Percentiles rank a stretch among this genome's conserved stretches.
Conservation (phyloP, 1,140 invertebrate genomes). For the Zophobas morio region DNA sequence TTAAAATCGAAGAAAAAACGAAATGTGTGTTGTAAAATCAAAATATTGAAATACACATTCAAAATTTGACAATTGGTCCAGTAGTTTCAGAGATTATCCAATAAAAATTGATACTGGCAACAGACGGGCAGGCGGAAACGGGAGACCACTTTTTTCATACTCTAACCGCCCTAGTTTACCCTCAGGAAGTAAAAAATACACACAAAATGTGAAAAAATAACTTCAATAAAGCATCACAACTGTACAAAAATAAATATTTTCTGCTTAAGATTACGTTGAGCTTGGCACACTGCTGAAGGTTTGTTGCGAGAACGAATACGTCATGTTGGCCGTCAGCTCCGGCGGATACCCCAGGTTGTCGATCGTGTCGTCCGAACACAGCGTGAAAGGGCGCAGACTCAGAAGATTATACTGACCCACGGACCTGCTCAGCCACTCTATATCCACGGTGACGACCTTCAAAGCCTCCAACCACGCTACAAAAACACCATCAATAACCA, state of each 20-base stretch:
- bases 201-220: too few species aligned
- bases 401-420: constrained; percentile 61
- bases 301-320: constrained; percentile 26
- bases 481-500: constrained; percentile 37
- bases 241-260: background rate
- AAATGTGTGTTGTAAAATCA: too few species aligned
- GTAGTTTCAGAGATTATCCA: too few species aligned
- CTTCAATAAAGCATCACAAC: background rate
- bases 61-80: too few species aligned
- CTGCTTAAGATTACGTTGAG: too few species aligned
- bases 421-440: constrained; percentile 64
- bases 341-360: constrained; percentile 61
- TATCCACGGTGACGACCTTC: constrained; percentile 62
- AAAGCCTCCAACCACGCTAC: constrained; percentile 61
- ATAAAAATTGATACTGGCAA: too few species aligned
- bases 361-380: constrained; percentile 61
- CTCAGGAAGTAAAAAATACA: too few species aligned
- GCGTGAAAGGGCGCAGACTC: constrained; percentile 58
- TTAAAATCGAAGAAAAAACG: too few species aligned
- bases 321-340: constrained; percentile 52
- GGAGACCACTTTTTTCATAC: too few species aligned
- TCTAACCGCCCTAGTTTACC: too few species aligned
- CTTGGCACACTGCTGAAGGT: constrained; percentile 8
- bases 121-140: too few species aligned
- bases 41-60: too few species aligned